These are phyloP conservation scores for Sialis fuliginosa DNA, from an alignment of 2,888 invertebrate species.

Conservation along the genomic window DNA sequence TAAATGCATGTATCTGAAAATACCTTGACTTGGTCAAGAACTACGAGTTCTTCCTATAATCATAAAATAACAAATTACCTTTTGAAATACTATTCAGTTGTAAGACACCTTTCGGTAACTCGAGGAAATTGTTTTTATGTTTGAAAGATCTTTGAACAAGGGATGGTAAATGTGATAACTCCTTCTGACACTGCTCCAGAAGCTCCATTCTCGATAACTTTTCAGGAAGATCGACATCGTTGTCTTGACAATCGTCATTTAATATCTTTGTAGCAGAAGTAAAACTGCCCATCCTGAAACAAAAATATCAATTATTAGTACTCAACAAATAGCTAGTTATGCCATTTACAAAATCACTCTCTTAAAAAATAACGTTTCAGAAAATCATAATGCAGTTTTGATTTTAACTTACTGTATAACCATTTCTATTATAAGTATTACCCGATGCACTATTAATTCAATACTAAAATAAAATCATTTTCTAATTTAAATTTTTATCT, in stretches of 20 bases:
- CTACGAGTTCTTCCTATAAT: background rate
- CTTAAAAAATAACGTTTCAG: no score
- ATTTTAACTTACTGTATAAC: no score
- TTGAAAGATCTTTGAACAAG: conserved; percentile 26
- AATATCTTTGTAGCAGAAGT: conserved; percentile 45
- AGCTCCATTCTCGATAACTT: conserved; percentile 30
- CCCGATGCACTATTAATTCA: no score
- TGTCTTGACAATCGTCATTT: conserved; percentile 42
- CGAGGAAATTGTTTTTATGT: conserved; percentile 10
- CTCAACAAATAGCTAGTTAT: no score
- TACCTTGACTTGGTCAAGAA: background rate
- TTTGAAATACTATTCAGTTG: conserved; percentile 28
- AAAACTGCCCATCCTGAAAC: conserved; percentile 54
- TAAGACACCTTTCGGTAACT: conserved; percentile 10
- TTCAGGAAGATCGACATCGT: conserved; percentile 30
- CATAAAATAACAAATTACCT: conserved; percentile 16
- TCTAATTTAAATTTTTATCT: no score
- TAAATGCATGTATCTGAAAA: background rate
- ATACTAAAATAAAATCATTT: no score
- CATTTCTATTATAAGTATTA: no score
- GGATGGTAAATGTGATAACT: conserved; percentile 26
- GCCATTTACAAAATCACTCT: no score
- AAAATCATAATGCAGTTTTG: no score
- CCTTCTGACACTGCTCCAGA: conserved; percentile 33
- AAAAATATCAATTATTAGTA: conserved; percentile 4